Evolutionary conservation across 2,113 vertebrate genomes (phyloP).

Genomic region (Acrocephalus kingi): DNA sequence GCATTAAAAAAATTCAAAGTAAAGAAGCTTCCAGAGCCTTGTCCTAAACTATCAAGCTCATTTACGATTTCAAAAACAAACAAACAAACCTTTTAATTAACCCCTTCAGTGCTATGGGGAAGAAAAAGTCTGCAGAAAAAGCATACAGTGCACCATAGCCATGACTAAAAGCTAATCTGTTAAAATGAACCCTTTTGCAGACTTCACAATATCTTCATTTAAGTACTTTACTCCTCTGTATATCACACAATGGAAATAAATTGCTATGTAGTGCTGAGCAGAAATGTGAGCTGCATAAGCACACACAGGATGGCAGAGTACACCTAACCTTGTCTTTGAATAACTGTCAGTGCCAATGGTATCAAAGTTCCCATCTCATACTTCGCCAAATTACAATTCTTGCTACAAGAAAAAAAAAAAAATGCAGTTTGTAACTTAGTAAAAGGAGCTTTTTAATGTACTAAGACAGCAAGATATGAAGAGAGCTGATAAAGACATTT

Average conservation of each 20-base stretch:
- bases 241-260: background rate
- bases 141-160: background rate
- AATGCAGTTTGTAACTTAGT: rapidly evolving
- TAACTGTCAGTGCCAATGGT: background rate
- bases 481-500: background rate
- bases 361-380: background rate
- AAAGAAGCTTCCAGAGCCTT: background rate
- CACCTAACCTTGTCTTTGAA: background rate
- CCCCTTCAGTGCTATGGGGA: background rate
- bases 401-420: background rate
- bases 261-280: background rate
- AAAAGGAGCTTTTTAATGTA: background rate
- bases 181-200: background rate
- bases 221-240: background rate
- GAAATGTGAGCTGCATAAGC: background rate
- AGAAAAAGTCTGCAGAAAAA: background rate
- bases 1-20: background rate
- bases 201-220: background rate
- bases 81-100: background rate
- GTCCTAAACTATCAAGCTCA: background rate
- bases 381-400: background rate
- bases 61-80: background rate
- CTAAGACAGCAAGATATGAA: background rate
- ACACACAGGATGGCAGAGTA: background rate
- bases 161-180: background rate